Percentiles rank a stretch among this genome's conserved stretches.
These are phyloP conservation scores for Sebastes taczanowskii DNA, from an alignment of 2,797 vertebrate species.

Conservation along the genomic window DNA sequence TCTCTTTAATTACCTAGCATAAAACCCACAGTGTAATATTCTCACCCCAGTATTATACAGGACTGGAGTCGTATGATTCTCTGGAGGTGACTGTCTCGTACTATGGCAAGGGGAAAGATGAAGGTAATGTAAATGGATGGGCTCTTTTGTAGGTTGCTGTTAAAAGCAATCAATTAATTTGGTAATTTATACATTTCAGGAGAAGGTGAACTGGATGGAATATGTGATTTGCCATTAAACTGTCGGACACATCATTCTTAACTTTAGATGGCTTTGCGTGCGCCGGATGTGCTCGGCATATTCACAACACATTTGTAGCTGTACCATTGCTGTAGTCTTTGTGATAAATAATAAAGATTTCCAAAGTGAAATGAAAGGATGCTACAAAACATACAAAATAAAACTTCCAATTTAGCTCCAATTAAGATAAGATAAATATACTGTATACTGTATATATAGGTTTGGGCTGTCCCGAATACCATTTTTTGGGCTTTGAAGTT, in stretches of 20 bases:
- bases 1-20: constrained; percentile 74
- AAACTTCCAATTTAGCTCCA: background rate
- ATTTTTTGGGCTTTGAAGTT: too few relatives aligned
- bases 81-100: constrained; percentile 68
- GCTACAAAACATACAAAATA: background rate
- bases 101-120: constrained; percentile 54
- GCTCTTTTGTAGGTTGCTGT: constrained; percentile 62
- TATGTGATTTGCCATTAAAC: constrained; percentile 66
- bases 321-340: background rate
- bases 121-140: constrained; percentile 70
- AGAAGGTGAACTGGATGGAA: constrained; percentile 65
- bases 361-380: background rate
- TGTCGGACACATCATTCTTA: constrained; percentile 58
- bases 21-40: constrained; percentile 75
- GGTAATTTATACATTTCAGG: constrained; percentile 69
- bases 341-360: constrained; percentile 2
- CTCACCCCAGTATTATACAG: constrained; percentile 65
- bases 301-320: background rate
- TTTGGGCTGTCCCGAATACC: too few relatives aligned
- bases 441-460: too few relatives aligned
- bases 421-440: background rate
- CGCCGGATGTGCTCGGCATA: background rate
- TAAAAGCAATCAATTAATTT: constrained; percentile 77
- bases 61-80: constrained; percentile 67
- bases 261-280: constrained; percentile 29